Conservation (phyloP, 92 coral and sea anemone species). For the Hydrozoanthus gracilis region DNA sequence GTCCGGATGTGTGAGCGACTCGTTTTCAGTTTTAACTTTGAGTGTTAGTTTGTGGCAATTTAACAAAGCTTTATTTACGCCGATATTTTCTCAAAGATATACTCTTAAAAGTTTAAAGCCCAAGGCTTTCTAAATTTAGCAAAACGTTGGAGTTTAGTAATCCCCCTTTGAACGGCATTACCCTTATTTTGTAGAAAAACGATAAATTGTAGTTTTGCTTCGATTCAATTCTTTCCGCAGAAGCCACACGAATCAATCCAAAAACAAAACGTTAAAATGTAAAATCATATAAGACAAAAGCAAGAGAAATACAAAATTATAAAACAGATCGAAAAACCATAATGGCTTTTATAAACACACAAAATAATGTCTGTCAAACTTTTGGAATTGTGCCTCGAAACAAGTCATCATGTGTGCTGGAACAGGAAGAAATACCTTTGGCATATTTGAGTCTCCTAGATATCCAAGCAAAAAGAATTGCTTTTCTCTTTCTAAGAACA, state of each 20-base stretch:
- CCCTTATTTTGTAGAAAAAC: constrained; percentile 17
- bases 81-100: not conserved
- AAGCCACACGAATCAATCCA: constrained; percentile 38
- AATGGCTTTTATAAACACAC: not conserved
- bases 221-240: constrained; percentile 20
- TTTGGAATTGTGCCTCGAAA: not conserved
- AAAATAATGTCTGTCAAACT: not conserved
- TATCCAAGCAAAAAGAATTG: constrained; percentile 4
- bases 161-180: not conserved
- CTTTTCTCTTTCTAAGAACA: constrained; percentile 7
- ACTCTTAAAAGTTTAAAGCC: not conserved
- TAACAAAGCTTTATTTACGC: not conserved
- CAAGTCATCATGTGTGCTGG: not conserved
- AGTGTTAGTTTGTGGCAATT: not conserved
- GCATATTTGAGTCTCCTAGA: constrained; percentile 20
- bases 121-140: constrained; percentile 9
- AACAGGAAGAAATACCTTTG: constrained; percentile 25
- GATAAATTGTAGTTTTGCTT: not conserved
- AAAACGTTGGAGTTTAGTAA: not conserved
- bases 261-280: constrained; percentile 21
- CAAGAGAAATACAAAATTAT: not conserved
- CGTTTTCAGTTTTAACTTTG: too few relatives aligned
- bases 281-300: not conserved
- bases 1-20: not conserved
- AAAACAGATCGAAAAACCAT: not conserved